These are phyloP conservation scores for Phaenicophaeus curvirostris DNA, from an alignment of 2,797 vertebrate genomes.

Conservation along the genomic window DNA sequence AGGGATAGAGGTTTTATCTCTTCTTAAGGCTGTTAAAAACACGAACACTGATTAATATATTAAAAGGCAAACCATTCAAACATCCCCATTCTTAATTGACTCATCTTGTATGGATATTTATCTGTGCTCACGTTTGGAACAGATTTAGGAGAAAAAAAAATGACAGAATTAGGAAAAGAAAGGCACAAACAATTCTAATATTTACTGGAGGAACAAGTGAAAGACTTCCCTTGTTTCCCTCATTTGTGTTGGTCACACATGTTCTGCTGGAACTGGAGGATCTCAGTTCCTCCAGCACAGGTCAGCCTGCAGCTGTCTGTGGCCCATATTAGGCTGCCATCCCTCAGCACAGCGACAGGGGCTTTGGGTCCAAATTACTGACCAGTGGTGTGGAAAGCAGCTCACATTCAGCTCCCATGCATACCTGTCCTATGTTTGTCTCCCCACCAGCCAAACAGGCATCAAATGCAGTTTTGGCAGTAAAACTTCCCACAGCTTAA, in stretches of 20 bases:
- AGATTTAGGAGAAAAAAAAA: not conserved
- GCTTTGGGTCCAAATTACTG: not conserved
- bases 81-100: not conserved
- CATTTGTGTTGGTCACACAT: not conserved
- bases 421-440: not conserved
- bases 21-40: conserved; percentile 18
- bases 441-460: not conserved
- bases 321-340: not conserved
- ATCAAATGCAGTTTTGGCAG: not conserved
- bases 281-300: not conserved
- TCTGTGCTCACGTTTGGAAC: not conserved
- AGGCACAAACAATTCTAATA: not conserved
- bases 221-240: not conserved
- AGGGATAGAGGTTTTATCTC: not conserved
- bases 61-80: conserved; percentile 22
- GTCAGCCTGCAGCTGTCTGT: not conserved
- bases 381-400: not conserved
- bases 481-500: not conserved
- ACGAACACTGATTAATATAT: not conserved
- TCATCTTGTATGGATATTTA: not conserved
- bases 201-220: not conserved
- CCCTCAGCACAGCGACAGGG: not conserved
- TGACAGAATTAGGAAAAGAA: not conserved
- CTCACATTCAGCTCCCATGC: not conserved
- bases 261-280: not conserved